A percentile compares a stretch with the other conserved stretches of the same genome.
Conservation (phyloP, 2,797 vertebrate species). For the Kryptolebias ocellatus region DNA sequence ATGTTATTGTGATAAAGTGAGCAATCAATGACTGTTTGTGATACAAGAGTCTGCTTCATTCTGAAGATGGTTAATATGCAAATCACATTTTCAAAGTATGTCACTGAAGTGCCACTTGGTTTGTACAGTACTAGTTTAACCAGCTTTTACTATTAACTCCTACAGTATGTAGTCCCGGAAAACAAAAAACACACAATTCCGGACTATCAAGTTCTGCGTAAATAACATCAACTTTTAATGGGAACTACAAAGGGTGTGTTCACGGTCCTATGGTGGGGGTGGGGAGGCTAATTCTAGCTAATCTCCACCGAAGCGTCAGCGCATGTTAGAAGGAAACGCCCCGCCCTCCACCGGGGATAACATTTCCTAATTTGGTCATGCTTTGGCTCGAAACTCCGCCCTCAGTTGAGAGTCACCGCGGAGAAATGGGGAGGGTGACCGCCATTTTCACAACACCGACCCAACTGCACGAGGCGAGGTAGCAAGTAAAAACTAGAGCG, state of each 20-base stretch:
- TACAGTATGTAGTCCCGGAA: no score
- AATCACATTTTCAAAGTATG: neutral
- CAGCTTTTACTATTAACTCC: neutral
- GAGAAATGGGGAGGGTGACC: conserved; percentile 36
- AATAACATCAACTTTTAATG: neutral
- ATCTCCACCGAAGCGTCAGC: conserved; percentile 10
- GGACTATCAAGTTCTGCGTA: neutral
- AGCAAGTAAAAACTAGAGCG: neutral
- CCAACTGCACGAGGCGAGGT: conserved; percentile 24
- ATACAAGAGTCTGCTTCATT: no score
- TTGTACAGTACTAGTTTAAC: neutral
- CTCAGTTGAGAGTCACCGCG: conserved; percentile 1
- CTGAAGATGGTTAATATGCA: neutral
- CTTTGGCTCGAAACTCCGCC: conserved; percentile 48
- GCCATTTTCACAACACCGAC: conserved; percentile 79
- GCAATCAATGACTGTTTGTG: neutral
- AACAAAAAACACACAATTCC: neutral
- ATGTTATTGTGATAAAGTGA: neutral
- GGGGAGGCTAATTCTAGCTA: conserved; percentile 38
- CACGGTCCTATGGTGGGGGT: neutral
- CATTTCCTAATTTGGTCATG: conserved; percentile 82
- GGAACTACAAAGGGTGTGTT: neutral
- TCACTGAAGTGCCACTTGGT: neutral
- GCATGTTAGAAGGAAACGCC: conserved; percentile 7
- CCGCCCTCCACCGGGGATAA: conserved; percentile 54